Evolutionary conservation across 2,888 invertebrate genomes (phyloP).

Genomic region (Eilema griseolum): DNA sequence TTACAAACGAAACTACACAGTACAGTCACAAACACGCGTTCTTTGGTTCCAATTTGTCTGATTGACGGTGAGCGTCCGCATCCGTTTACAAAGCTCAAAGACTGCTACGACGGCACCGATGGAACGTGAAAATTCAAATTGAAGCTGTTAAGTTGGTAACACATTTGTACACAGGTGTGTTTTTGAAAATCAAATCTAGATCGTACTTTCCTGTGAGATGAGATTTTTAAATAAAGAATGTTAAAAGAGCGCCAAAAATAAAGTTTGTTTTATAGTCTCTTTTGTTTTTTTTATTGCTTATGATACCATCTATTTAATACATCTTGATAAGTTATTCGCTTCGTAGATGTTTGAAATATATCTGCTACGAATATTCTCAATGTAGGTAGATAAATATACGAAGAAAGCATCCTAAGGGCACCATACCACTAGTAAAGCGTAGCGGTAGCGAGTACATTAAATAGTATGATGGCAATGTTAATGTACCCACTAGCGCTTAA

Average conservation of each 20-base stretch:
- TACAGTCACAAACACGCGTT: constrained; percentile 54
- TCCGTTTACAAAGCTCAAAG: constrained; percentile 84
- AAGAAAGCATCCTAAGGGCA: no score
- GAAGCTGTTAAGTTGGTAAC: constrained; percentile 28
- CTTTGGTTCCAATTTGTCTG: constrained; percentile 83
- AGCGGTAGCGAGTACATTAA: no score
- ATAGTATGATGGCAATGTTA: no score
- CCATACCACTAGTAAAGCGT: no score
- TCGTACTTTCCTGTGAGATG: neutral
- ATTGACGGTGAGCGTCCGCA: constrained; percentile 77
- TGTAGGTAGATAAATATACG: no score
- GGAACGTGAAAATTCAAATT: constrained; percentile 57
- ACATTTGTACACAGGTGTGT: constrained; percentile 5
- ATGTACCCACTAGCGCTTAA: no score
- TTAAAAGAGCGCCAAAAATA: no score
- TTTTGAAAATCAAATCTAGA: constrained; percentile 5
- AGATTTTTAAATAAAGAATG: no score
- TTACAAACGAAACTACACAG: constrained; percentile 11
- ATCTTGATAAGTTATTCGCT: neutral
- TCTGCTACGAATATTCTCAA: no score
- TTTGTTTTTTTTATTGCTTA: no score
- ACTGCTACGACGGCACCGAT: constrained; percentile 67
- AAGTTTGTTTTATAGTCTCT: no score
- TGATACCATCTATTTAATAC: no score
- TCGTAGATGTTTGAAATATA: neutral